These are phyloP conservation scores for Meloidogyne exigua DNA, from an alignment of 1,140 invertebrate species.

Conservation along the genomic window DNA sequence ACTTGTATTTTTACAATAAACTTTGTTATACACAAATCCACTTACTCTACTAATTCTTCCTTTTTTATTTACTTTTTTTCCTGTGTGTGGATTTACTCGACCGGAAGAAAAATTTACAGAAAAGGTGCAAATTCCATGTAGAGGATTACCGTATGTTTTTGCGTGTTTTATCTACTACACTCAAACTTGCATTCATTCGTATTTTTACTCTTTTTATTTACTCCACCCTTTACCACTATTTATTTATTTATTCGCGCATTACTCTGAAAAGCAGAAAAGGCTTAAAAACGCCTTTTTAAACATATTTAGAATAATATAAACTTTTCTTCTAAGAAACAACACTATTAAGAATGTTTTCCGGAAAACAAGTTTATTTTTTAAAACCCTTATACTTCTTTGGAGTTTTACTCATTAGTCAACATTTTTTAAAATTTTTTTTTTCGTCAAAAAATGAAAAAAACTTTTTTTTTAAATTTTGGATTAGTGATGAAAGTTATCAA, in stretches of 20 bases:
- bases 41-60: neutral
- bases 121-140: neutral
- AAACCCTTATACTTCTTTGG: no score
- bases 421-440: neutral
- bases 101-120: neutral
- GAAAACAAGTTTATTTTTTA: neutral
- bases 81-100: neutral
- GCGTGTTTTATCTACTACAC: neutral
- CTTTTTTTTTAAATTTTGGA: neutral
- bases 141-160: slow-evolving; percentile 4
- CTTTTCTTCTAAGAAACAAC: no score
- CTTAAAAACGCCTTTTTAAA: neutral
- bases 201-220: neutral
- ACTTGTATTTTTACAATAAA: neutral
- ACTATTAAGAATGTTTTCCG: neutral
- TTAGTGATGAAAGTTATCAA: slow-evolving; percentile 1
- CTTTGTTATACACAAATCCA: neutral
- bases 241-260: slow-evolving; percentile 1
- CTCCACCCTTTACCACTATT: neutral
- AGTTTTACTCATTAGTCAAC: neutral
- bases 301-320: no score
- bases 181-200: neutral
- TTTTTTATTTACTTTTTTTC: neutral
- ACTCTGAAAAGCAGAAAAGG: neutral
- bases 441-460: neutral